Percentiles rank a stretch among this genome's conserved stretches.
Evolutionary conservation across 2,888 invertebrate species (phyloP).

Genomic region (Synergus umbraculus): DNA sequence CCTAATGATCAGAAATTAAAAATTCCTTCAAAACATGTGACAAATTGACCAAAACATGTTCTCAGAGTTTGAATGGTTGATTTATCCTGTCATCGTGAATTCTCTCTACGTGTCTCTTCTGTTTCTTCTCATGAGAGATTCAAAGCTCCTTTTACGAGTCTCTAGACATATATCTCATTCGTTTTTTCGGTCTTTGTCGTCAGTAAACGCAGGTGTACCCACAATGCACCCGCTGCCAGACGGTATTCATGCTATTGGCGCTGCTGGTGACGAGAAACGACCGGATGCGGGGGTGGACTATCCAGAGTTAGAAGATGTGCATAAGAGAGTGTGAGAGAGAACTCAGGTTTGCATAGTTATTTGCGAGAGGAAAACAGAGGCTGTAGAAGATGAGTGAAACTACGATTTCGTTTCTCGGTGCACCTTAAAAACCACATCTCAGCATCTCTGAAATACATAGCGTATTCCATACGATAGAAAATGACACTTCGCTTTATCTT

Average conservation of each 20-base stretch:
- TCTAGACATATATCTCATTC: conserved; percentile 45
- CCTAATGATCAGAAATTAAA: too few species aligned
- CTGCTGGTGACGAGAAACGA: conserved; percentile 50
- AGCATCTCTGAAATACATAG: conserved; percentile 5
- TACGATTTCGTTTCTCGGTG: conserved; percentile 38
- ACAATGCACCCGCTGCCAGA: conserved; percentile 65
- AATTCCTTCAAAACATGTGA: too few species aligned
- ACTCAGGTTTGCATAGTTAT: conserved; percentile 41
- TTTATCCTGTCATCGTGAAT: conserved; percentile 44
- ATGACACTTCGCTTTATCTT: conserved; percentile 47
- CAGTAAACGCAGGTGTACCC: conserved; percentile 61
- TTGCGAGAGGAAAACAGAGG: conserved; percentile 44
- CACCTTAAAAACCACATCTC: conserved; percentile 40
- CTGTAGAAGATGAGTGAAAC: conserved; percentile 41
- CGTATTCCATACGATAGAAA: conserved; percentile 31
- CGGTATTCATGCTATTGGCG: conserved; percentile 61
- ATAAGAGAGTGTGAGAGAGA: conserved; percentile 44
- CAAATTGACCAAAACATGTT: neutral
- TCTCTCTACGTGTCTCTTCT: conserved; percentile 41
- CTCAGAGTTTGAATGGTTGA: conserved; percentile 40
- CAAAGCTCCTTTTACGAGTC: conserved; percentile 38
- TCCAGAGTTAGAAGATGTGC: conserved; percentile 40
- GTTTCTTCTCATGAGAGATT: conserved; percentile 43
- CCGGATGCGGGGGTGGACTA: conserved; percentile 61
- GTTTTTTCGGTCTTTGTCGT: conserved; percentile 54